Base-by-base conservation (phyloP, 2,888 invertebrate genomes). In the Chaitophorus viminalis region DNA sequence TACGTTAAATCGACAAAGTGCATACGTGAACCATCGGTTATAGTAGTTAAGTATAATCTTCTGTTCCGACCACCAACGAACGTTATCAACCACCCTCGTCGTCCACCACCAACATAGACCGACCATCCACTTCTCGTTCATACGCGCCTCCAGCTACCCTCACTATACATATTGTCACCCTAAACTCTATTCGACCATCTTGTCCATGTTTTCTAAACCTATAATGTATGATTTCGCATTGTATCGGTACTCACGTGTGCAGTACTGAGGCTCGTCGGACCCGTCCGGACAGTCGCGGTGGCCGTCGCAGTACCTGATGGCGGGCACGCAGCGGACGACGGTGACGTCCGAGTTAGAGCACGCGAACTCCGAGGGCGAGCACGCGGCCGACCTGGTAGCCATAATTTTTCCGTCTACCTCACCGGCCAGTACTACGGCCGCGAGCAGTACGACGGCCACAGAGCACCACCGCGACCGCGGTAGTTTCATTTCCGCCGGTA, bases 271-370 rank as follows among this genome's bases (percentile, higher is more conserved):
- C 39, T 87, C 86, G 76, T 88, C 82, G 18, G 83, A 83, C 6
- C 88, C 82, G 83, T 83, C 88, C 29, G 83, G 70, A 76, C 88
- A 88, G 18, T 88, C 83, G 25, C 76, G 75, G 31, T 76, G 83
- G 29, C 79, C 82, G 83, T 79, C 79, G 31, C 85, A 88, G 76
- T 89, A 90, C 90, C 91, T 91, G 91, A 91, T 91, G 54, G 72
- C 36, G 31, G 79, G 86, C 74, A 87, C 86, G 31, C 86, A 87
- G 0, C 91, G 77, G 14, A 52, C 52, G 14, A 52, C 52, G 8
- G 54, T 1, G 14, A 46, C 76, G 29, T 31, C 77, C 21, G 60
- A 60, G 60, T 21, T 25, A 25, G 78, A 33, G 52, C 85, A 85
- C 31, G 33, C 33, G 85, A 85, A 85, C 31, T 79, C 86, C 29